Conservation (phyloP, 2,113 vertebrate genomes). For the Poeciliopsis occidentalis region DNA sequence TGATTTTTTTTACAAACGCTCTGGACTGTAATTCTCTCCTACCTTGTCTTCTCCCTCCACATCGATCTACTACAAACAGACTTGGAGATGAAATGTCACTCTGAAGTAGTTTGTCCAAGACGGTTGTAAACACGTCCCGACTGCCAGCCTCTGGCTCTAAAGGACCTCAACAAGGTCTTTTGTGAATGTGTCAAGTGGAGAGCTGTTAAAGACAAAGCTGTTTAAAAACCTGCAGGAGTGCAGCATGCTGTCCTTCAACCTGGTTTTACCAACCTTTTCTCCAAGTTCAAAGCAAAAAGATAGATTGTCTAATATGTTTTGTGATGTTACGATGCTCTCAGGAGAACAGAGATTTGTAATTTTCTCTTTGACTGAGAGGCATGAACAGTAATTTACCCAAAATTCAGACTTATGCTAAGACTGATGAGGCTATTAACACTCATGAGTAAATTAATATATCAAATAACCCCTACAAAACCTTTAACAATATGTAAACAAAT, state of each 20-base stretch:
- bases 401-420: too few species aligned
- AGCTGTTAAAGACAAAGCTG: conserved; percentile 25
- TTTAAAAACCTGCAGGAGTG: conserved; percentile 46
- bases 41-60: neutral
- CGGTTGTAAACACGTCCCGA: conserved; percentile 64
- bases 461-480: too few species aligned
- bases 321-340: neutral
- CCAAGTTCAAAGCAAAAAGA: neutral
- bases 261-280: neutral
- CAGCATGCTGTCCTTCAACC: conserved; percentile 4
- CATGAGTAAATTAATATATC: too few species aligned
- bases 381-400: neutral
- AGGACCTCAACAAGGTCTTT: conserved; percentile 53
- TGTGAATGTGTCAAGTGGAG: conserved; percentile 52
- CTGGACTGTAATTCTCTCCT: conserved; percentile 23
- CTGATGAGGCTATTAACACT: too few species aligned
- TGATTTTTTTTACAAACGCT: neutral
- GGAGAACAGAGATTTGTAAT: conserved; percentile 19
- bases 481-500: too few species aligned
- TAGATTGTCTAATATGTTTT: too few species aligned
- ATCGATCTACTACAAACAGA: conserved; percentile 56
- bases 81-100: conserved; percentile 63
- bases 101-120: conserved; percentile 50
- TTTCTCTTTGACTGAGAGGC: neutral
- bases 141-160: conserved; percentile 28